A percentile compares a stretch with the other conserved stretches of the same genome.
phyloP scores from a whole-genome alignment of 2,113 vertebrate genomes.

The Nymphicus hollandicus region DNA sequence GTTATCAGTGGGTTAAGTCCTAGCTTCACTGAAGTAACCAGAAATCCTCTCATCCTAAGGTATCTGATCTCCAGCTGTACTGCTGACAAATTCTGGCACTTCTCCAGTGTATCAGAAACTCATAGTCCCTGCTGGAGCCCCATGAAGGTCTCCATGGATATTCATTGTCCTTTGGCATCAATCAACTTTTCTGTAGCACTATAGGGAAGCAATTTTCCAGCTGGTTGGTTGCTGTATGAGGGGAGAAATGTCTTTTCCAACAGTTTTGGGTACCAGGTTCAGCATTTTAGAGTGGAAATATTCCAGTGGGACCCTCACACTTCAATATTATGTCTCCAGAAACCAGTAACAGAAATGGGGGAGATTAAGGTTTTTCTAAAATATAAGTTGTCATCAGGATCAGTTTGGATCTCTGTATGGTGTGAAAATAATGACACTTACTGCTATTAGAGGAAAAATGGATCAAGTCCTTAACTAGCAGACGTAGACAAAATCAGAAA shows the following conservation, averaged over 20 bases:
- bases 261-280: not conserved
- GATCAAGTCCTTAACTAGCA: not conserved
- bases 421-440: not conserved
- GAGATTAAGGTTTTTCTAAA: not conserved
- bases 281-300: not conserved
- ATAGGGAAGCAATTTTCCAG: constrained; percentile 28
- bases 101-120: not conserved
- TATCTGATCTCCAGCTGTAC: not conserved
- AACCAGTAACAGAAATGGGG: not conserved
- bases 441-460: not conserved
- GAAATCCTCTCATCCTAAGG: not conserved
- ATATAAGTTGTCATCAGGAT: not conserved
- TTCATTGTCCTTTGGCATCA: not conserved
- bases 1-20: not conserved
- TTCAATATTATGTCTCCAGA: not conserved
- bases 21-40: not conserved
- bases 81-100: not conserved
- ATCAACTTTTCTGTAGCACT: not conserved
- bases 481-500: not conserved
- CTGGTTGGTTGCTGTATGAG: not conserved
- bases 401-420: not conserved
- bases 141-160: not conserved
- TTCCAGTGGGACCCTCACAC: not conserved
- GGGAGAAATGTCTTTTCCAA: not conserved
- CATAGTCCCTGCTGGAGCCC: rapidly evolving